Evolutionary conservation across 2,113 vertebrate genomes (phyloP).

Genomic region (Pionites leucogaster): DNA sequence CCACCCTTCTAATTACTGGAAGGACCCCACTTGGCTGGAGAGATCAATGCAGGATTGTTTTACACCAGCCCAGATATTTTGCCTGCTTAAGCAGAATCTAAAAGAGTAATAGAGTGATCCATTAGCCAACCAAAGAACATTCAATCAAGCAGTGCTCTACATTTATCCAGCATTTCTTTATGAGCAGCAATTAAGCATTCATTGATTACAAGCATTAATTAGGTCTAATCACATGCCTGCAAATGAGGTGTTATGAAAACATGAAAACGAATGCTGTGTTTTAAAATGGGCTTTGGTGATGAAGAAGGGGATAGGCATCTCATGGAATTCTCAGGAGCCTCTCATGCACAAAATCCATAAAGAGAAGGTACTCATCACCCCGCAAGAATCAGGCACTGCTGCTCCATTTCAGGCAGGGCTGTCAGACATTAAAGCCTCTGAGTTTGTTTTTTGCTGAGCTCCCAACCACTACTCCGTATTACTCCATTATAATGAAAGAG

Average conservation of each 20-base stretch:
- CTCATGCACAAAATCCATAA: not conserved
- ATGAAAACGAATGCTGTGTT: not conserved
- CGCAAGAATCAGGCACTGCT: not conserved
- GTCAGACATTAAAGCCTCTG: not conserved
- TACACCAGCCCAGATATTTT: conserved; percentile 42
- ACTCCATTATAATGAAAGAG: not conserved
- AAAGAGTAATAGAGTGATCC: not conserved
- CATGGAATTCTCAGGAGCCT: not conserved
- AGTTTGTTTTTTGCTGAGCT: not conserved
- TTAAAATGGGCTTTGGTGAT: not conserved
- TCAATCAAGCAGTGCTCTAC: conserved; percentile 4
- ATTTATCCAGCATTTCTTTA: conserved; percentile 21
- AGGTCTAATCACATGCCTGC: conserved; percentile 13
- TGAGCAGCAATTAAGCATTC: not conserved
- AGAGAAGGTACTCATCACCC: not conserved
- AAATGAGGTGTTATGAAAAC: conserved; percentile 21
- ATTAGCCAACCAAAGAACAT: not conserved
- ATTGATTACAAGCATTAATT: conserved; percentile 57
- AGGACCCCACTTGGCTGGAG: conserved; percentile 44
- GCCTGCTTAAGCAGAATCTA: conserved; percentile 42
- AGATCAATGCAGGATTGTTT: conserved; percentile 56
- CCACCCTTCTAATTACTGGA: conserved; percentile 59
- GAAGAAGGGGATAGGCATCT: not conserved
- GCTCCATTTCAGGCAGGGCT: not conserved
- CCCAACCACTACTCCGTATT: not conserved